Base-by-base conservation (phyloP, 1,140 invertebrate species). In the Habropoda laboriosa region DNA sequence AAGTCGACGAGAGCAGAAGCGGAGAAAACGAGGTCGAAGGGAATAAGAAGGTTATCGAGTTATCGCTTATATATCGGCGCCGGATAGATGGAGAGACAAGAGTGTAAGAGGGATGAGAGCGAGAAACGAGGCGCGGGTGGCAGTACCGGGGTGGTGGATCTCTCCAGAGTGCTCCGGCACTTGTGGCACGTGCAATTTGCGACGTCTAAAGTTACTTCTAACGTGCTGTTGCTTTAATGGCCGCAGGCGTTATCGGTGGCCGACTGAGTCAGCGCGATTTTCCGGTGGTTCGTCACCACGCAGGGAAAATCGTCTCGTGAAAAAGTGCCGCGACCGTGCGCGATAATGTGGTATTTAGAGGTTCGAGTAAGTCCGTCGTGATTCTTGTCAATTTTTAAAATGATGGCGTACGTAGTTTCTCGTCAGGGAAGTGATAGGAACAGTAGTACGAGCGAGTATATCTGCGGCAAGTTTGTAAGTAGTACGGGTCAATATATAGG, bases 31-130 rank as follows among this genome's bases (percentile, higher is more conserved):
- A 81, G 83, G 83, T 85, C 82, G 82, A 77, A 84, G 63, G 79
- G 68, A 85, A 84, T 84, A 84, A 85, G 82, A 76, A 76, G 83
- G 68, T 85, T 85, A 85, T 85, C 83, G 82, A 85, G 82, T 85
- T 84, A 84, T 79, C 72, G 79, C 78, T 77, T 78, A 79, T 84
- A 85, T 84, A 85, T 85, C 82, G 81, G 38, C 77, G 49, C 5
- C 55, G 45, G 49, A 78, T 49, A 71, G 75, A 81, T 35, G 40
- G 70, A 40, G 47, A 38, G 24, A 40, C 10, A 51, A 40, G 61
- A 4, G 21, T 3, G 10, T 27, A 0, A 13, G 16, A 0, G 2
- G 4, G 12, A n/a, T 21, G 27, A 79, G 58, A 30, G 21, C 8
- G 27, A 53, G 30, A 60, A 12, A 47, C 3, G 10, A 8, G 40